Conservation (phyloP, 2,113 vertebrate genomes). For the Tetrao urogallus region DNA sequence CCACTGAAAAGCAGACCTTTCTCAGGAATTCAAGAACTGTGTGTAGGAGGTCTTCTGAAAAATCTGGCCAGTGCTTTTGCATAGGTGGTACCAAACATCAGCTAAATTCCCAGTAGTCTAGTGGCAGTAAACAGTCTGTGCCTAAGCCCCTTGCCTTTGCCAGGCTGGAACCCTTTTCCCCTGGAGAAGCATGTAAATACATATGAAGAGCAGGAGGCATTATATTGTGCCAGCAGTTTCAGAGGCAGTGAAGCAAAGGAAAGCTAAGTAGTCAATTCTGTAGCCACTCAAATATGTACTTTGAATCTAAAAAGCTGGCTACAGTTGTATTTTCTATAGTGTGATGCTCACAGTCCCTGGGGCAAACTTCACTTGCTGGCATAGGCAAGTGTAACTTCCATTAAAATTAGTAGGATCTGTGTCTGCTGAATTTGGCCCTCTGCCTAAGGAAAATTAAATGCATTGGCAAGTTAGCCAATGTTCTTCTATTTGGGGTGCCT, state of each 20-base stretch:
- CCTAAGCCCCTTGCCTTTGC: background rate
- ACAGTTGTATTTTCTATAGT: background rate
- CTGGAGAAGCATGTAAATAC: background rate
- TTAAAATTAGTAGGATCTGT: slow-evolving; percentile 1
- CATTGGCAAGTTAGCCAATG: background rate
- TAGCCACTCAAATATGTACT: background rate
- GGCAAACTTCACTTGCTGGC: slow-evolving; percentile 24
- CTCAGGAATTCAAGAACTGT: background rate
- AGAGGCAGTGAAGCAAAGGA: background rate
- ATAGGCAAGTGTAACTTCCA: background rate
- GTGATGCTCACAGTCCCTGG: background rate
- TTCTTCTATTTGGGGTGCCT: background rate
- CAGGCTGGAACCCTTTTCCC: background rate
- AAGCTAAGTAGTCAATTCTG: background rate
- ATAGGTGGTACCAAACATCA: background rate
- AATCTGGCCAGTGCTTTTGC: background rate
- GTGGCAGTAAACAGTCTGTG: background rate
- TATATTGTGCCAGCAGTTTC: background rate
- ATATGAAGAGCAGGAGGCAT: background rate
- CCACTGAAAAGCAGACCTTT: background rate
- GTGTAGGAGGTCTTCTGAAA: background rate
- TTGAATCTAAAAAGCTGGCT: background rate
- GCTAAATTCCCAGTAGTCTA: background rate
- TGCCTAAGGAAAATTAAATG: slow-evolving; percentile 61
- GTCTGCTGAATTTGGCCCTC: slow-evolving; percentile 27